Evolutionary conservation across 1,140 invertebrate genomes (phyloP), one percentile per base, ranked within the genome.

Genomic region (Bombus consobrinus): DNA sequence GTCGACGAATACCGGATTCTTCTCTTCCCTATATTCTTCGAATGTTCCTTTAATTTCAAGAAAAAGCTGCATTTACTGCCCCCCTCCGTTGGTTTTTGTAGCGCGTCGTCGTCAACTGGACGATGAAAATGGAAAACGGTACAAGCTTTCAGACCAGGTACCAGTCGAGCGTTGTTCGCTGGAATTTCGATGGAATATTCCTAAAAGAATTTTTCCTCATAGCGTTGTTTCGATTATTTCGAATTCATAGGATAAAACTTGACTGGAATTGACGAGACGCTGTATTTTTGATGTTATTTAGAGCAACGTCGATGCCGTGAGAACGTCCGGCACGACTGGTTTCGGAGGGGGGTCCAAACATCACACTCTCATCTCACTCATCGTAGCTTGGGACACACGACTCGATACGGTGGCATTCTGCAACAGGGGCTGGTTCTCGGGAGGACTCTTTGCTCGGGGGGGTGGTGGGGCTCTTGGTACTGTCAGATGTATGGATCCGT

Each of bases 331-430:
- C 87, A 95, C 92, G 86, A 95, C 92, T 79, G 93, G 92, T 71
- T 94, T 93, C 88, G 94, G 93, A 94, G 94, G 94, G 92, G 93
- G 92, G 92, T 96, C 95, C 92, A 95, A 96, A 95, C 96, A 97
- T 98, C 97, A 98, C 96, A 98, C 97, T 90, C 97, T 96, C 97
- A 98, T 98, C 95, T 98, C 97, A 78, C 97, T 97, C 95, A 98
- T 97, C 28, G 97, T 96, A 41, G 97, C 97, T 92, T 97, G 97
- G 62, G 97, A 97, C 81, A 97, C 96, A 89, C 97, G 96, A 81
- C 92, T 94, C 28, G 93, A 93, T 32, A 94, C 93, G 12, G 93
- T 93, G 34, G 93, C 92, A 59, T 93, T 89, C 81, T 95, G 94
- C 75, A 96, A 93, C 69, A 96, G 92, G 3, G 96, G 96, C 89